phyloP scores from a whole-genome alignment of 2,888 invertebrate species.

The Congeria kusceri region DNA sequence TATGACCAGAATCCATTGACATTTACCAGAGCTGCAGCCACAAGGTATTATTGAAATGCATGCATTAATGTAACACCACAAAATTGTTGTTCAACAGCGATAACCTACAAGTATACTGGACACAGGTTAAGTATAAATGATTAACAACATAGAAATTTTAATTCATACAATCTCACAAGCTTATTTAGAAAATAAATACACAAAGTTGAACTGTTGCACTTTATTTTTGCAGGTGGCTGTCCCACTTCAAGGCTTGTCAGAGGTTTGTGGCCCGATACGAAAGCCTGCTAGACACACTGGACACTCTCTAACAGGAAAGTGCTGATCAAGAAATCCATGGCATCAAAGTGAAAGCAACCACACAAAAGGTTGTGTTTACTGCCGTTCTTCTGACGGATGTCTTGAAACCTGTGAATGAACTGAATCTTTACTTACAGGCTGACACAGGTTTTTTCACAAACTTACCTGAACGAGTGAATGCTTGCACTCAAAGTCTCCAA shows the following conservation, averaged over 20 bases:
- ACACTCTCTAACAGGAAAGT: not conserved
- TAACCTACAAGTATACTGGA: not conserved
- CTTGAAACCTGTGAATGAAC: too few species aligned
- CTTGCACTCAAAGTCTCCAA: not conserved
- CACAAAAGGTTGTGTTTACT: not conserved
- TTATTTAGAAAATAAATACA: not conserved
- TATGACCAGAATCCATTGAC: conserved; percentile 40
- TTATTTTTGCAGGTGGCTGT: not conserved
- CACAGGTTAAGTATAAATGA: not conserved
- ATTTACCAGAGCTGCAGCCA: conserved; percentile 37
- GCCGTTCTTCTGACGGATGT: too few species aligned
- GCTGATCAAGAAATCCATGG: not conserved
- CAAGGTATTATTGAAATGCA: conserved; percentile 14
- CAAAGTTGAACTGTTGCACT: not conserved
- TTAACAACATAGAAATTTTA: not conserved
- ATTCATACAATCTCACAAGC: not conserved
- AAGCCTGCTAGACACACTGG: not conserved
- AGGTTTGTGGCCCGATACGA: not conserved
- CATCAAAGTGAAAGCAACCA: not conserved
- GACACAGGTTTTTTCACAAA: not conserved
- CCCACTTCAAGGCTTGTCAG: not conserved
- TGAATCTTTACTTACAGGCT: too few species aligned
- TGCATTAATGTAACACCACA: not conserved
- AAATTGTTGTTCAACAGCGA: not conserved
- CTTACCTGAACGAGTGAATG: not conserved